These are phyloP conservation scores for Champsocephalus gunnari DNA, from an alignment of 2,797 vertebrate species.

Conservation along the genomic window DNA sequence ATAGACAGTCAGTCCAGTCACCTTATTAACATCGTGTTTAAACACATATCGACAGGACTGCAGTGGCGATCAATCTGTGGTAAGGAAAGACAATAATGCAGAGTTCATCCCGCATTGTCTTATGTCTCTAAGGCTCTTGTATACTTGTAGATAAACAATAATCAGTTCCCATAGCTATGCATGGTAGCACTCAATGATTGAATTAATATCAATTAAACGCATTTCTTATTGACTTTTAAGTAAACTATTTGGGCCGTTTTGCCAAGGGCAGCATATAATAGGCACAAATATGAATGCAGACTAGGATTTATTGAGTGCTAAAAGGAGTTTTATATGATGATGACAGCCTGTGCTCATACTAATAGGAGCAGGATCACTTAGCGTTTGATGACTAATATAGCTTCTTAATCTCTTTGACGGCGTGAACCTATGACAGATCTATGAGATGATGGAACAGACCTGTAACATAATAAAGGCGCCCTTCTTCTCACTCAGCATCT, in stretches of 20 bases:
- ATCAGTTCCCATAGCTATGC: constrained; percentile 24
- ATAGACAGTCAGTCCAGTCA: constrained; percentile 50
- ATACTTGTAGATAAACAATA: constrained; percentile 32
- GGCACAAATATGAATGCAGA: constrained; percentile 26
- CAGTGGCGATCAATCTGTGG: constrained; percentile 76
- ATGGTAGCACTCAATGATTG: constrained; percentile 2
- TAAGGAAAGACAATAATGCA: constrained; percentile 65
- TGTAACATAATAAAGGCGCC: constrained; percentile 76
- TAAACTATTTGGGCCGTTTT: constrained; percentile 34
- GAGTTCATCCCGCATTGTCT: constrained; percentile 56
- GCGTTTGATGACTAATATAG: constrained; percentile 73
- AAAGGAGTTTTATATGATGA: constrained; percentile 57
- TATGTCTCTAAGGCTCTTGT: constrained; percentile 48
- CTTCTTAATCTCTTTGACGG: constrained; percentile 74
- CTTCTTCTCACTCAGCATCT: constrained; percentile 78
- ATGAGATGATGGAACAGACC: constrained; percentile 71
- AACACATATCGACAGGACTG: constrained; percentile 71
- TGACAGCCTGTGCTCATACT: constrained; percentile 56
- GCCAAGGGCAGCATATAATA: constrained; percentile 19
- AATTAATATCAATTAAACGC: constrained; percentile 37
- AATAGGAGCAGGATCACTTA: constrained; percentile 68
- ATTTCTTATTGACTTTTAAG: constrained; percentile 24
- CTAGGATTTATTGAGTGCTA: constrained; percentile 58
- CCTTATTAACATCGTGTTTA: constrained; percentile 76
- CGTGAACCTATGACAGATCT: constrained; percentile 73